Base-by-base conservation (phyloP, 2,888 invertebrate genomes). In the Drosophila emarginata region DNA sequence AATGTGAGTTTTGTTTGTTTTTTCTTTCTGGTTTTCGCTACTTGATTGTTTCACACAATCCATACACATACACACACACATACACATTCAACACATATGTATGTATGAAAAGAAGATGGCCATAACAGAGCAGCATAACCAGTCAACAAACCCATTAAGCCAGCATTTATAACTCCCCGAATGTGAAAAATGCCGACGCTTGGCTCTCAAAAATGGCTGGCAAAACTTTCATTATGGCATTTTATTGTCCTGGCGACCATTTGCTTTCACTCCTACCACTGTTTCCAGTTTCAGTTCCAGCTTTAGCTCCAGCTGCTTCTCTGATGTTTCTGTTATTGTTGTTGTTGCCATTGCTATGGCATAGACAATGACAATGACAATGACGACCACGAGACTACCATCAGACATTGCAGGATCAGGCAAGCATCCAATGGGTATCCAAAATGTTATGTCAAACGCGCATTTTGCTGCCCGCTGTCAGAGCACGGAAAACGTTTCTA, bases 101-200 rank as follows among this genome's bases (percentile, higher is more conserved):
- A 28, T 28, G 15, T 28, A 53, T 15, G 9, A 11, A 26, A 15
- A 53, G 15, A 59, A 61, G 57, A 73, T 66, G 52, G 63, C 77
- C 73, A 78, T 70, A 58, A 71, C 60, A 45, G 51, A 67, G 61
- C 59, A 61, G 67, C 68, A 71, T 45, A 71, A 70, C 57, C 82
- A 86, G 82, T 86, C 86, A 83, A 83, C 86, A 86, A 83, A 86
- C 82, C 86, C 86, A 83, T 83, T 83, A 83, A 83, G 77, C 72
- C 45, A 72, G 80, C 82, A 83, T 83, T 83, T 83, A 86, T 83
- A 83, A 72, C 72, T 72, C 72, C 61, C 68, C 60, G 57, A 50
- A 50, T 53, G 40, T 36, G 52, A 28, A 67, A 60, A 65, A 65
- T 61, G 57, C 37, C 50, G 50, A n/a, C 26, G 59, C 39, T 65